phyloP scores from a whole-genome alignment of 2,797 vertebrate genomes.

The Mareca strepera region DNA sequence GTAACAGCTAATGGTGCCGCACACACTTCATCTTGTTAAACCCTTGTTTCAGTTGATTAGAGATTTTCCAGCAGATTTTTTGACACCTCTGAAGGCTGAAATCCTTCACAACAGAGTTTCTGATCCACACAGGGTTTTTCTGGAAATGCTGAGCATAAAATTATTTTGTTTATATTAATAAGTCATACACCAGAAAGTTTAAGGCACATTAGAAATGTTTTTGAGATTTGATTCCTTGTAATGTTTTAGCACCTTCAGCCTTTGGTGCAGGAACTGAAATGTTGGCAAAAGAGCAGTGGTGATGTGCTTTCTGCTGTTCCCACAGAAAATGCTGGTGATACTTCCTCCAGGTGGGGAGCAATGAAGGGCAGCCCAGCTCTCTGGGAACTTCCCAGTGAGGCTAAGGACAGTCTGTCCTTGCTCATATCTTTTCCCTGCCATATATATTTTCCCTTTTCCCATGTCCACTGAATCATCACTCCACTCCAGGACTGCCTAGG shows the following conservation, averaged over 20 bases:
- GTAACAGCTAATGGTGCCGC: neutral
- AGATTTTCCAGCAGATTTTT: neutral
- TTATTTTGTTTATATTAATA: neutral
- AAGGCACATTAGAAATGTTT: neutral
- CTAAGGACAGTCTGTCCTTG: neutral
- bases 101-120: neutral
- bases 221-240: neutral
- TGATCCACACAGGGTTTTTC: neutral
- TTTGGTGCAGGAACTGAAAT: neutral
- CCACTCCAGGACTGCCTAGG: rapidly evolving
- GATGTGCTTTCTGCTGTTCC: neutral
- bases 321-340: neutral
- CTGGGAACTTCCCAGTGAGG: neutral
- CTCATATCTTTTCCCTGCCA: rapidly evolving
- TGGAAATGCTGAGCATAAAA: neutral
- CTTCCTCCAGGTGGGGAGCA: neutral
- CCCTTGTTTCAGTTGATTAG: neutral
- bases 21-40: neutral
- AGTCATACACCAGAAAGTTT: neutral
- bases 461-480: neutral
- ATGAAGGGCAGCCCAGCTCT: neutral
- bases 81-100: neutral
- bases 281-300: neutral
- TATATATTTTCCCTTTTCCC: neutral
- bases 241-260: neutral